Percentiles rank a stretch among this genome's conserved stretches.
phyloP scores from a whole-genome alignment of 2,888 invertebrate genomes.

The Drosophila ochracea region DNA sequence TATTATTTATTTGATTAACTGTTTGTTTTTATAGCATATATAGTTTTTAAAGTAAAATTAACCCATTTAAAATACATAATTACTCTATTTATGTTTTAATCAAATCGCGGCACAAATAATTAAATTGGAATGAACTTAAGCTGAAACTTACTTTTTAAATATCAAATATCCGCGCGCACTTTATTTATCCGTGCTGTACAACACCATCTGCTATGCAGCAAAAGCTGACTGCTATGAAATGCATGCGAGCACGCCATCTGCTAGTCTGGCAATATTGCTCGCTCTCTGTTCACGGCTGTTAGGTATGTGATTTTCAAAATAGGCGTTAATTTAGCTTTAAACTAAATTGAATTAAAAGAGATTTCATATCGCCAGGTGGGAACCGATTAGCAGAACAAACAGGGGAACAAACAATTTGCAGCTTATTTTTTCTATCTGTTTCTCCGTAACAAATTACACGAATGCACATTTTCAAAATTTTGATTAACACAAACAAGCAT shows the following conservation, averaged over 20 bases:
- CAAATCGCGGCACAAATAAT: neutral
- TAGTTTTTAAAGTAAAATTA: neutral
- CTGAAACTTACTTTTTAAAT: neutral
- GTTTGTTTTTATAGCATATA: neutral
- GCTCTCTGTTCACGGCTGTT: slow-evolving; percentile 5
- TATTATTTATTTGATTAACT: neutral
- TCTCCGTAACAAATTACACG: slow-evolving; percentile 57
- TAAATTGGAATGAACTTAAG: neutral
- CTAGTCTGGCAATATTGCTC: slow-evolving; percentile 36
- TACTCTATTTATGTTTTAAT: neutral
- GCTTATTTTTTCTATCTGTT: slow-evolving; percentile 15
- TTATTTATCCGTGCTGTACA: neutral
- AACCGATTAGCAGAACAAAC: slow-evolving; percentile 22
- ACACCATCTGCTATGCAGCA: slow-evolving; percentile 25
- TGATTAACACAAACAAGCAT: slow-evolving; percentile 80
- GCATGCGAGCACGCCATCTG: neutral
- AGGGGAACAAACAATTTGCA: neutral
- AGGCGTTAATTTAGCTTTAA: slow-evolving; percentile 11
- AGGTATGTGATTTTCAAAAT: slow-evolving; percentile 3
- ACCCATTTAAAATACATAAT: neutral
- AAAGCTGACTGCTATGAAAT: slow-evolving; percentile 39
- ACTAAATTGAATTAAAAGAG: slow-evolving; percentile 2
- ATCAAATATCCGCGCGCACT: neutral
- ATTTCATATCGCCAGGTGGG: slow-evolving; percentile 2
- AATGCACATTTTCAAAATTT: slow-evolving; percentile 43